A percentile compares a stretch with the other conserved stretches of the same genome.
phyloP scores from a whole-genome alignment of 2,113 vertebrate genomes.

The Pithys albifrons region DNA sequence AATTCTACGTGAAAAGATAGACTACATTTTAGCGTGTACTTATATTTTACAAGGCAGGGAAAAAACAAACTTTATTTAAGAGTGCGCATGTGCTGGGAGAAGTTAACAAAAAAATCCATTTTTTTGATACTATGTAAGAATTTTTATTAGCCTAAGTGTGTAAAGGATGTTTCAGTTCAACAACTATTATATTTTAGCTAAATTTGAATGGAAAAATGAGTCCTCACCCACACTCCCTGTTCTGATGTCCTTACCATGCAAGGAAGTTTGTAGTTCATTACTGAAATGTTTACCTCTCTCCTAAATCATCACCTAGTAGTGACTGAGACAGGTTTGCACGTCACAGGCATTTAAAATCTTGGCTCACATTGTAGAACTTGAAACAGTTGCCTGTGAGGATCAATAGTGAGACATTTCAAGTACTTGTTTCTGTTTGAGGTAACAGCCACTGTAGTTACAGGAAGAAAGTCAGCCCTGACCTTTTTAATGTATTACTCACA shows the following conservation, averaged over 20 bases:
- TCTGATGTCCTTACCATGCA: background rate
- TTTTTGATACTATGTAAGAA: accelerated
- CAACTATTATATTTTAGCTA: background rate
- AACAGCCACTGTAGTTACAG: background rate
- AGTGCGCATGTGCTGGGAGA: background rate
- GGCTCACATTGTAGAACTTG: background rate
- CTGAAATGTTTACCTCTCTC: background rate
- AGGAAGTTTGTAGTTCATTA: background rate
- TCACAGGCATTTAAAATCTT: background rate
- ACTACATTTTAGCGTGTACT: background rate
- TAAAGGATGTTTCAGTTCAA: background rate
- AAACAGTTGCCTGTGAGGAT: background rate
- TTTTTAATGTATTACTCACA: background rate
- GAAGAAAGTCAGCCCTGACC: background rate
- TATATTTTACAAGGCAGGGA: background rate
- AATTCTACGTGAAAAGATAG: background rate
- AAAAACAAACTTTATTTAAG: background rate
- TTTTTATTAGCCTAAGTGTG: background rate
- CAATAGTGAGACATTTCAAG: background rate
- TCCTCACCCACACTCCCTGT: background rate
- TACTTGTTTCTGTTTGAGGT: background rate
- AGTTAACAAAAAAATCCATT: background rate
- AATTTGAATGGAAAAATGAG: background rate
- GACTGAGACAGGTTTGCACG: background rate
- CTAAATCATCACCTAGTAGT: background rate